These are phyloP conservation scores for Adelges cooleyi DNA, from an alignment of 1,140 invertebrate genomes.

Conservation along the genomic window DNA sequence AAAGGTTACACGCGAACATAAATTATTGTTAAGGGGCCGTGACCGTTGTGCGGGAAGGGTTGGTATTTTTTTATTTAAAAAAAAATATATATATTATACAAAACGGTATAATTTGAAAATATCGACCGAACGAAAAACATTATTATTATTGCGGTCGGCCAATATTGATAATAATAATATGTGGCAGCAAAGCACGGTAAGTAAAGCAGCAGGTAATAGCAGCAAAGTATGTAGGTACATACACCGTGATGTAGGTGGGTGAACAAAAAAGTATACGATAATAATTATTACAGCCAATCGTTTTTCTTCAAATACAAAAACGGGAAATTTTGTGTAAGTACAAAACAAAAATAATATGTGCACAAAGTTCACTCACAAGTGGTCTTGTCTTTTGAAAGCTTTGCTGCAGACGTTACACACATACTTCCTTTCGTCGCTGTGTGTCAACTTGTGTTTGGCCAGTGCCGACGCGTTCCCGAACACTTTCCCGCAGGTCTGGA, in stretches of 20 bases:
- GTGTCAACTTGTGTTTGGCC: slow-evolving; percentile 94
- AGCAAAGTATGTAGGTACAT: no score
- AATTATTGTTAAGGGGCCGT: slow-evolving; percentile 16
- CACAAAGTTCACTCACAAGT: slow-evolving; percentile 71
- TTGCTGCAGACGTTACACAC: slow-evolving; percentile 89
- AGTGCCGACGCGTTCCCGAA: slow-evolving; percentile 94
- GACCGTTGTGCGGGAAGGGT: slow-evolving; percentile 16
- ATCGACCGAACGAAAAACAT: slow-evolving; percentile 5
- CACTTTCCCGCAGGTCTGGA: slow-evolving; percentile 82
- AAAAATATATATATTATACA: not conserved
- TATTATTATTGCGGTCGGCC: no score
- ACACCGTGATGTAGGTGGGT: no score
- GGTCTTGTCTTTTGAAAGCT: slow-evolving; percentile 96
- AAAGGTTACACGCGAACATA: slow-evolving; percentile 17
- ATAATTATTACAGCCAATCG: no score
- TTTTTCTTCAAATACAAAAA: no score
- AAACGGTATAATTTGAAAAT: slow-evolving; percentile 16
- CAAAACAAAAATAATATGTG: no score
- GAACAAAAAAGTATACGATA: no score
- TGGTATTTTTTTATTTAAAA: not conserved
- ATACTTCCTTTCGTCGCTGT: slow-evolving; percentile 95
- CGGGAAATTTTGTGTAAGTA: no score
- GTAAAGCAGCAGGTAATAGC: no score
- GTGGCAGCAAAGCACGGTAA: not conserved
- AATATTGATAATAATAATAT: not conserved